Evolutionary conservation across 2,113 vertebrate genomes (phyloP), one percentile per base, ranked within the genome.

Genomic region (Calidris pugnax): DNA sequence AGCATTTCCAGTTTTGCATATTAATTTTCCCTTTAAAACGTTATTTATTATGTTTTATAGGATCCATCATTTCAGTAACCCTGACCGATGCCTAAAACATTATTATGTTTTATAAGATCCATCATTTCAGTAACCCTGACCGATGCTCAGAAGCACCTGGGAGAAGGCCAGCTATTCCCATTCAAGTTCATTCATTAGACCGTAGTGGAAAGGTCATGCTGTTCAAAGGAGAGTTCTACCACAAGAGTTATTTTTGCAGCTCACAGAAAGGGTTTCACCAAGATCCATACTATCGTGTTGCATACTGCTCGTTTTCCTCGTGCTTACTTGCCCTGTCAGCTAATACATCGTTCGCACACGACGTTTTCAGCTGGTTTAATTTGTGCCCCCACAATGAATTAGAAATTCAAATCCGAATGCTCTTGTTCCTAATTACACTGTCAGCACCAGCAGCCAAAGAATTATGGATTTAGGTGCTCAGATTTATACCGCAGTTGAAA

Each of bases 221-320:
- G 71, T 76, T 96, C 97, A 97, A 95, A 97, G 94, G 89, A 92
- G 95, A 97, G 64, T 87, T 96, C 21, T 73, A 85, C 68, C 77
- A 71, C 68, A 89, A 73, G 92, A 95, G 87, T 87, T 92, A 80
- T 93, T 97, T 55, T 85, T 62, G 56, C 94, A 94, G 90, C 69
- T 95, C 94, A 94, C 72, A 92, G 89, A 91, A 94, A 79, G 50
- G 45, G 8, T 85, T 87, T 92, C 53, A 72, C 60, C 20, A 32
- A 76, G 41, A 68, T 60, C 60, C n/a, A 2, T 27, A 20, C 73
- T 60, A 28, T 37, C 22, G 0, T 33, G 28, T 39, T 80, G 33
- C 67, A 55, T 10, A 48, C 57, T 32, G 50, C 69, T 68, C 4
- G 0, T 90, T 89, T 86, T 39, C 79, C 71, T 85, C 53, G 20